These are phyloP conservation scores for Andrena praecox DNA, from an alignment of 2,888 invertebrate species.

Conservation along the genomic window DNA sequence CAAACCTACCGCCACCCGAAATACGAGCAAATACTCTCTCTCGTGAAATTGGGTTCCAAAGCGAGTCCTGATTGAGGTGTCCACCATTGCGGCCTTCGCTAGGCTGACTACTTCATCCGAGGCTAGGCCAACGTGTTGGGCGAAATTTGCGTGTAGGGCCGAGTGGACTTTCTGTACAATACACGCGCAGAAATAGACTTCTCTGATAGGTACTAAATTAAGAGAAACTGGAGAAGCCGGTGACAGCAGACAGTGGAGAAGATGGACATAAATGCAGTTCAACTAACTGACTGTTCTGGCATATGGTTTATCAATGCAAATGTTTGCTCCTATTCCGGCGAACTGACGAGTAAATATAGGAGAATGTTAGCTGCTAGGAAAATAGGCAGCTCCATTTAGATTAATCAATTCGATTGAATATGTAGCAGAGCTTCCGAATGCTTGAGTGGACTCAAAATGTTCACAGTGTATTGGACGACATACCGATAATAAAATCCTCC, in stretches of 20 bases:
- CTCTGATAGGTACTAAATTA: neutral
- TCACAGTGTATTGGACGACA: neutral
- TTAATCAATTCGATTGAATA: neutral
- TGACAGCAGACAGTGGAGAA: too few species aligned
- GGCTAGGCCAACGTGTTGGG: slow-evolving; percentile 37
- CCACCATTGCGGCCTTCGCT: slow-evolving; percentile 70
- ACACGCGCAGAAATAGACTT: slow-evolving; percentile 1
- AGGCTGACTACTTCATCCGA: slow-evolving; percentile 64
- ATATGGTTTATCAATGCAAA: too few species aligned
- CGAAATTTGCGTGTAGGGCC: slow-evolving; percentile 24
- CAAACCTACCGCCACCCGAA: slow-evolving; percentile 78
- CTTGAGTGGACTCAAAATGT: neutral
- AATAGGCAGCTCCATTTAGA: neutral
- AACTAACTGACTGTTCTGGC: too few species aligned
- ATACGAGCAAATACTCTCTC: slow-evolving; percentile 78
- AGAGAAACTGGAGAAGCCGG: too few species aligned
- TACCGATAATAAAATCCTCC: neutral
- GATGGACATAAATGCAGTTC: too few species aligned
- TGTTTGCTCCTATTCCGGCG: neutral
- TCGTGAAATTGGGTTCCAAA: slow-evolving; percentile 80
- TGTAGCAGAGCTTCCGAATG: neutral
- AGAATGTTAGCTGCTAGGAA: neutral
- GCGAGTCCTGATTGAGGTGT: slow-evolving; percentile 80
- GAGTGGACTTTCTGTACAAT: slow-evolving; percentile 9
- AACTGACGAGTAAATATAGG: neutral